Evolutionary conservation across 2,113 vertebrate species (phyloP), one percentile per base, ranked within the genome.

Genomic region (Rhinoderma darwinii): DNA sequence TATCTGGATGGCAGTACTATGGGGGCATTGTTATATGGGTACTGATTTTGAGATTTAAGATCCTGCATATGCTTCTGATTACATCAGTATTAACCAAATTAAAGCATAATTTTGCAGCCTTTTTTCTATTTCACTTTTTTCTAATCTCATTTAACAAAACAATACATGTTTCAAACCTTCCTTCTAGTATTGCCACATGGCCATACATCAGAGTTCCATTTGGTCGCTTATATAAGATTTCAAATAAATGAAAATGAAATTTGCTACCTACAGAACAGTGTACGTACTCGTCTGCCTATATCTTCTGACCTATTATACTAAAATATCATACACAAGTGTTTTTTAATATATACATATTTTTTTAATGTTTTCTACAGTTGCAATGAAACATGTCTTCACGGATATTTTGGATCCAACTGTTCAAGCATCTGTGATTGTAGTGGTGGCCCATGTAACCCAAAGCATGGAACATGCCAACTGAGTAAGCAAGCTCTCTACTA

Each of bases 391-490:
- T 99, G 98, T 89, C 93, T 92, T 0, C 88, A 92, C 63, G 95
- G 94, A 0, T 95, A 92, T 89, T 95, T 95, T 25, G 98, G 98
- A 22, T 81, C 89, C 72, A 98, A 99, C 92, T 99, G 98, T 80
- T 97, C 98, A 2, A 92, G 88, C 0, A 10, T 86, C 47, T 99
- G 97, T 86, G 91, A 91, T 37, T 98, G 98, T 68, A 90, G 92
- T 30, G 89, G 94, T 0, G 94, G 92, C 0, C 68, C 39, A 80
- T 99, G 98, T 47, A 84, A 96, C 88, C 92, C 93, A 0, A 88
- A 89, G 25, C 93, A 90, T 0, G 97, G 97, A 3, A 83, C 66
- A 84, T 99, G 98, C 50, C 92, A 93, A n/a, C 90, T 91, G 89
- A 96, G 98, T 97, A 94, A 88, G 95, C 70, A 43, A 27, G 18